Evolutionary conservation across 2,888 invertebrate genomes (phyloP), one percentile per base, ranked within the genome.

Genomic region (Orthosia cruda): DNA sequence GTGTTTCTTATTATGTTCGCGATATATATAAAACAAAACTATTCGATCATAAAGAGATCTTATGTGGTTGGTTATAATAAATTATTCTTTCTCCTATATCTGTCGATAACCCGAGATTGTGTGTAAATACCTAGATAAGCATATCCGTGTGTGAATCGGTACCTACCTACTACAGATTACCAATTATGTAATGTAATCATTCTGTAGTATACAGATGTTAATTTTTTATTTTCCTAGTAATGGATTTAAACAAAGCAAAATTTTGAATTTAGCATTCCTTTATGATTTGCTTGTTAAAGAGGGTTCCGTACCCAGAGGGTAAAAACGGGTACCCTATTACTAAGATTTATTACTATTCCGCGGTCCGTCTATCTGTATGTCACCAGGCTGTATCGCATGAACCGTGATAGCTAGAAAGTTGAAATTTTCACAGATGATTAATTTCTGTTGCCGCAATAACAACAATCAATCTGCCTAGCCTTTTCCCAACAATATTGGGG

Each of bases 111-210:
- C 62, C 18, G 23, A 54, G 64, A 79, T 70, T 67, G 45, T 45
- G 23, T 61, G 26, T 45, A 20, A 63, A 70, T 71, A 59, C 47
- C 18, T 52, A 63, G 64, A 74, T 80, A 84, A 76, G n/a, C n/a
- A 55, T 63, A 84, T 81, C 82, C 71, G 80, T 72, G 52, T 62
- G 45, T 20, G 20, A 57, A 78, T 67, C 12, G 11, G 58, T 66
- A 80, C 18, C 52, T 62, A 45, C 4, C 18, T 40, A 40, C 13
- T 3, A 47, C 15, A 12, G 15, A 18, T 50, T 20, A 49, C 15
- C 16, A 15, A 13, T 50, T 20, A 49, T 71, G 55, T 55, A n/a
- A 55, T 40, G 57, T 58, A 47, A 26, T 32, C 13, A 32, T 26
- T 23, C 3, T 49, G 16, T 67, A n/a, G 11, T 23, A 5, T n/a